phyloP scores from a whole-genome alignment of 2,888 invertebrate species.

The Mythimna ferrago region DNA sequence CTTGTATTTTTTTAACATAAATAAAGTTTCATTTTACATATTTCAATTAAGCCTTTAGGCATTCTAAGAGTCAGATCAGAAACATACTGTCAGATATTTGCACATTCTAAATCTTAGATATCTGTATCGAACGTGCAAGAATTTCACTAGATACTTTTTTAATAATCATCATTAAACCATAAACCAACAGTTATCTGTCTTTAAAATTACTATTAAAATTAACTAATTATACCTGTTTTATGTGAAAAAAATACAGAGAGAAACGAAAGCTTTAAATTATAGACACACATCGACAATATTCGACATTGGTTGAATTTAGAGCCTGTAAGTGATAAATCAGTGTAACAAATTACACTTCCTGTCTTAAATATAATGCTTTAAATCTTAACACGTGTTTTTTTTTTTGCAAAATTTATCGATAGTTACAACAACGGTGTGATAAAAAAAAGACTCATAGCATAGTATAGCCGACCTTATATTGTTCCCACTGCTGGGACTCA shows the following conservation, averaged over 20 bases:
- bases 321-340: constrained; percentile 41
- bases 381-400: constrained; percentile 2
- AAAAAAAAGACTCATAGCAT: neutral
- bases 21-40: neutral
- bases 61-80: neutral
- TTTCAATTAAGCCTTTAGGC: neutral
- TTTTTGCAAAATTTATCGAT: constrained; percentile 23
- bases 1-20: neutral
- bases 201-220: neutral
- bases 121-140: neutral
- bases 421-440: neutral
- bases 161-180: neutral
- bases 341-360: constrained; percentile 45
- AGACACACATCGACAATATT: constrained; percentile 10
- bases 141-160: neutral
- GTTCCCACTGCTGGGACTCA: too few species aligned
- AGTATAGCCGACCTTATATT: too few species aligned
- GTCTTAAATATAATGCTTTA: constrained; percentile 18
- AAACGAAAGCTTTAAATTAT: constrained; percentile 19
- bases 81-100: neutral
- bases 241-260: neutral
- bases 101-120: neutral
- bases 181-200: neutral
- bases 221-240: neutral
- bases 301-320: constrained; percentile 32